A percentile compares a stretch with the other conserved stretches of the same genome.
These are phyloP conservation scores for Amiota communis DNA, from an alignment of 2,888 invertebrate genomes.

Conservation along the genomic window DNA sequence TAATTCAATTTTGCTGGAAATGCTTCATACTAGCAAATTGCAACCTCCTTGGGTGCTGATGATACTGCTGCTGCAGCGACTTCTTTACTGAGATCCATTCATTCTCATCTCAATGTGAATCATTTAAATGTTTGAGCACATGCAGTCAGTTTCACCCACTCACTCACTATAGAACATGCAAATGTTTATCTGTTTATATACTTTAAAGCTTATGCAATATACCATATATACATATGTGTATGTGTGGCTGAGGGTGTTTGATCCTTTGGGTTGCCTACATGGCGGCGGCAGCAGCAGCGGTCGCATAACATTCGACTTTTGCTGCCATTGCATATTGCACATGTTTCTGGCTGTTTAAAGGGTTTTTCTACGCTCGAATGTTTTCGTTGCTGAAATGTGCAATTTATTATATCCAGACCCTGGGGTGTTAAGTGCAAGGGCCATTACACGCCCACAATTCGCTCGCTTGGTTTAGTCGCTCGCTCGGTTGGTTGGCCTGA, in stretches of 20 bases:
- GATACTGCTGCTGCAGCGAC: too few relatives aligned
- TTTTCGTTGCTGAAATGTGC: slow-evolving; percentile 13
- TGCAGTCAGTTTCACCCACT: slow-evolving; percentile 15
- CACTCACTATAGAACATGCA: background rate
- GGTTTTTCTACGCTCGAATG: background rate
- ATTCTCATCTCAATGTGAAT: background rate
- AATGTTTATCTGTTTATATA: background rate
- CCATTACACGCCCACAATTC: slow-evolving; percentile 1
- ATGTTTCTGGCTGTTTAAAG: slow-evolving; percentile 3
- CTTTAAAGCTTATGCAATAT: background rate
- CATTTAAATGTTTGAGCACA: slow-evolving; percentile 20
- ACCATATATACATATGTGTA: background rate
- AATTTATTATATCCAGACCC: slow-evolving; percentile 18
- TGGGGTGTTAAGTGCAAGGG: background rate
- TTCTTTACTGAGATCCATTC: too few relatives aligned
- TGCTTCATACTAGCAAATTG: slow-evolving; percentile 19
- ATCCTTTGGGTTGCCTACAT: slow-evolving; percentile 21
- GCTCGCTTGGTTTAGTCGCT: background rate
- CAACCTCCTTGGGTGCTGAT: background rate
- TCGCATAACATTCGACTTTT: slow-evolving; percentile 23
- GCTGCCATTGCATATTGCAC: slow-evolving; percentile 16
- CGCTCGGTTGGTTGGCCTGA: background rate
- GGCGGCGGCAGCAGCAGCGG: background rate
- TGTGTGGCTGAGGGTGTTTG: background rate
- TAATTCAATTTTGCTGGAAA: slow-evolving; percentile 21